Evolutionary conservation across 2,797 vertebrate genomes (phyloP).

Genomic region (Gorsachius magnificus): DNA sequence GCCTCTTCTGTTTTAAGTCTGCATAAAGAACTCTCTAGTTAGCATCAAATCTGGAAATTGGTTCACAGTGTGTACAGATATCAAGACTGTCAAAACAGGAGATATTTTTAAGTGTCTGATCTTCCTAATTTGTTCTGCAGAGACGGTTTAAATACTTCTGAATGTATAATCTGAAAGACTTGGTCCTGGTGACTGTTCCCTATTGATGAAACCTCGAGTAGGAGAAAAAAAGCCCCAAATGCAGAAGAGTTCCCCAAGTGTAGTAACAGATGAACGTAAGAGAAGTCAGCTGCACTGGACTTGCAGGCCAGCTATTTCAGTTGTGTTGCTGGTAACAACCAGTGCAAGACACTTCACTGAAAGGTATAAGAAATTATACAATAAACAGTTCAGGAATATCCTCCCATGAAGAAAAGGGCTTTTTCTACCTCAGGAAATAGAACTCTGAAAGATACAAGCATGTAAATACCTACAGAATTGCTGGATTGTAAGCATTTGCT

Average conservation of each 20-base stretch:
- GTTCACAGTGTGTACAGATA: not conserved
- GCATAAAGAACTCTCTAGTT: not conserved
- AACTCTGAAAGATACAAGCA: not conserved
- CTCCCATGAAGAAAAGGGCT: not conserved
- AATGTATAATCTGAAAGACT: not conserved
- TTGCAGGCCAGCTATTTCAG: not conserved
- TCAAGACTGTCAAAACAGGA: conserved; percentile 15
- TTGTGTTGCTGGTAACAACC: not conserved
- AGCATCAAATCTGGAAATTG: not conserved
- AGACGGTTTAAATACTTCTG: not conserved
- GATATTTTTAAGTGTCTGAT: conserved; percentile 19
- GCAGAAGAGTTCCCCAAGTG: not conserved
- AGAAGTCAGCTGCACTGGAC: not conserved
- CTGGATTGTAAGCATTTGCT: not conserved
- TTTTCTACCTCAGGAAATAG: not conserved
- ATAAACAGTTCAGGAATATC: not conserved
- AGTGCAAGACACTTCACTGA: not conserved
- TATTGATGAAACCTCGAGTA: not conserved
- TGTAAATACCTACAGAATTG: not conserved
- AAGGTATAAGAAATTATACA: not conserved
- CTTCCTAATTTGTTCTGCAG: not conserved
- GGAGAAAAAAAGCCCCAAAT: not conserved
- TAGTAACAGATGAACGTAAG: not conserved
- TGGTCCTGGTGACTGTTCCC: not conserved
- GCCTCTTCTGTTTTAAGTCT: not conserved